Conservation (phyloP, 2,797 vertebrate genomes). For the Tragelaphus oryx region DNA sequence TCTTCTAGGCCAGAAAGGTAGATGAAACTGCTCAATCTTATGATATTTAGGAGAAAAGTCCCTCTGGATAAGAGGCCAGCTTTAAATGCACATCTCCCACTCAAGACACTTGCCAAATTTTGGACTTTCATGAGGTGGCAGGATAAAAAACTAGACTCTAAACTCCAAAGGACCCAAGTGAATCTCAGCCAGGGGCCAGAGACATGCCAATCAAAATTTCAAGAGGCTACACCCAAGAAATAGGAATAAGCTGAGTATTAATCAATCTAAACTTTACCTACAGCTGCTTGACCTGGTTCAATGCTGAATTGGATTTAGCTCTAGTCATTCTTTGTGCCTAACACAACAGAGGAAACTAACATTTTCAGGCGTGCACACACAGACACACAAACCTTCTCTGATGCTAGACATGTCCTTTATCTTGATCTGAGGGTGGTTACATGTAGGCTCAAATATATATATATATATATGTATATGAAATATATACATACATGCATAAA, state of each 20-base stretch:
- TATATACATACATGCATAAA: not conserved
- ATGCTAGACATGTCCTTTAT: not conserved
- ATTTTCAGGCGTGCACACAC: not conserved
- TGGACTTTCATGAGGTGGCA: not conserved
- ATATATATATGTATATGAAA: not conserved
- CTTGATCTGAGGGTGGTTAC: not conserved
- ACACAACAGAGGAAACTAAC: not conserved
- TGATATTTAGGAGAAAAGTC: not conserved
- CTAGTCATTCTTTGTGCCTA: not conserved
- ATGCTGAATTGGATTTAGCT: not conserved
- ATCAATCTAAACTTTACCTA: not conserved
- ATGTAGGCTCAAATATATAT: not conserved
- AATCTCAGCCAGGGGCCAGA: not conserved
- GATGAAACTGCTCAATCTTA: not conserved
- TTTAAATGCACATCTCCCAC: not conserved
- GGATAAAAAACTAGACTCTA: not conserved
- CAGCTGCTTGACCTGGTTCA: too few relatives aligned
- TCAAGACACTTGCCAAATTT: not conserved
- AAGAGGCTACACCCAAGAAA: not conserved
- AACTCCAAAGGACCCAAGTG: not conserved
- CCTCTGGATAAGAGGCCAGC: not conserved
- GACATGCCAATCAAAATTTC: not conserved
- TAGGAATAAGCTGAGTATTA: rapidly evolving
- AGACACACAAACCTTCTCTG: not conserved
- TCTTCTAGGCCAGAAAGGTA: not conserved